Percentiles rank a stretch among this genome's conserved stretches.
Conservation (phyloP, 2,113 vertebrate species). For the Colaptes auratus region DNA sequence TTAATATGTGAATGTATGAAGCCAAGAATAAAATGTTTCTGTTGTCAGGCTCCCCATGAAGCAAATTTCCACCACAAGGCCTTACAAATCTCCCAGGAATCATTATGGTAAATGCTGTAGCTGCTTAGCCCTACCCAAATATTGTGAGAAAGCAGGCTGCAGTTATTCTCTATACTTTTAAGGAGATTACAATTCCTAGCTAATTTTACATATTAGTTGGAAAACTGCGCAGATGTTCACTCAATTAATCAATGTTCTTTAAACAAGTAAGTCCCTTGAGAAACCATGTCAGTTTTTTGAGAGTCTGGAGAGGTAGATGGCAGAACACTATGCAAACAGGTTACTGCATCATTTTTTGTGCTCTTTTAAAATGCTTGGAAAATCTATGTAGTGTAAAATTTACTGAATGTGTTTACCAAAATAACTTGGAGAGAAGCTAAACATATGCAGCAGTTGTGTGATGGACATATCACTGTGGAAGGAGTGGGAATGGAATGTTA, state of each 20-base stretch:
- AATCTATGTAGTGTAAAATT: background rate
- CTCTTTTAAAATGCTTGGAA: background rate
- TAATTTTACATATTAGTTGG: constrained; percentile 37
- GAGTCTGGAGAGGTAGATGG: background rate
- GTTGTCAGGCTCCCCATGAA: background rate
- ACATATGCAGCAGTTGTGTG: background rate
- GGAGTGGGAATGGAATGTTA: background rate
- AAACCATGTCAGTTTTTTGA: constrained; percentile 10
- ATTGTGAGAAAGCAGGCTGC: background rate
- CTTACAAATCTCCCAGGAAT: background rate
- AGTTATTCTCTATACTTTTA: background rate
- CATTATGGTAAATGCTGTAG: background rate
- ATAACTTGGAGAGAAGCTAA: background rate
- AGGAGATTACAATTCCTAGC: background rate
- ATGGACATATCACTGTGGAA: background rate
- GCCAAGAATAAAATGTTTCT: constrained; percentile 37
- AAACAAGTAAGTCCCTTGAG: constrained; percentile 28
- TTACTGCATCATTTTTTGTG: background rate
- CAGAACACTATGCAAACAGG: background rate
- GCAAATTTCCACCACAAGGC: background rate
- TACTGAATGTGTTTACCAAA: background rate
- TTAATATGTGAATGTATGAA: constrained; percentile 14
- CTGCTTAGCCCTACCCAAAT: background rate
- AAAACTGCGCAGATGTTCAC: constrained; percentile 54
- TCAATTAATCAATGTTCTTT: constrained; percentile 64